Evolutionary conservation across 2,113 vertebrate genomes (phyloP).

Genomic region (Australoheros scitulus): DNA sequence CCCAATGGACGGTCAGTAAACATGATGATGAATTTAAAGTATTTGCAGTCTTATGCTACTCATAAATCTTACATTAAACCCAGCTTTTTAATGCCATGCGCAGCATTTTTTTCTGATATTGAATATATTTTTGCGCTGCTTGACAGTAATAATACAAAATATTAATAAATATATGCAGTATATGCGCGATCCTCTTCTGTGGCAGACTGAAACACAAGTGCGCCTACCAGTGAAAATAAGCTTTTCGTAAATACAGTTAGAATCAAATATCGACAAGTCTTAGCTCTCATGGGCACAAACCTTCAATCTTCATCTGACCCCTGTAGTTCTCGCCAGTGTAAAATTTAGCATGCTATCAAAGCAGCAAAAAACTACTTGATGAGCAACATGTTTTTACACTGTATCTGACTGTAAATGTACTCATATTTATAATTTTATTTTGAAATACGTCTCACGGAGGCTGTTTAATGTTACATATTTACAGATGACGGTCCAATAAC

Average conservation of each 20-base stretch:
- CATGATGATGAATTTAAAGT: conserved; percentile 1
- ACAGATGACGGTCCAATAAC: not conserved
- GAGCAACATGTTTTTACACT: not conserved
- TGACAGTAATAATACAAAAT: not conserved
- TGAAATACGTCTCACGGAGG: not conserved
- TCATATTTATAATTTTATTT: not conserved
- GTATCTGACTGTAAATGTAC: not conserved
- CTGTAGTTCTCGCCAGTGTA: not conserved
- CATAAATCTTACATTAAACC: not conserved
- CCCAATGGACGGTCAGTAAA: conserved; percentile 48
- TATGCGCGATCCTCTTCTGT: not conserved
- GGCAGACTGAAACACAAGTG: not conserved
- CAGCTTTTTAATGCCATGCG: not conserved
- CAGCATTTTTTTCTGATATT: not conserved
- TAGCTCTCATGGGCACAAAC: not conserved
- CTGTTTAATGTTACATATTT: not conserved
- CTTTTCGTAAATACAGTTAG: not conserved
- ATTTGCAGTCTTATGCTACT: not conserved
- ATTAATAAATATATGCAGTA: not conserved
- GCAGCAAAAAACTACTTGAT: not conserved
- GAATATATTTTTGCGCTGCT: not conserved
- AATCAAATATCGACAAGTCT: not conserved
- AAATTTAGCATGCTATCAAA: not conserved
- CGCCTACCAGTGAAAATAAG: not conserved
- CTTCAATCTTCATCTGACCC: not conserved